These are phyloP conservation scores for Todiramphus saurophagus DNA, from an alignment of 2,113 vertebrate genomes.

Conservation along the genomic window DNA sequence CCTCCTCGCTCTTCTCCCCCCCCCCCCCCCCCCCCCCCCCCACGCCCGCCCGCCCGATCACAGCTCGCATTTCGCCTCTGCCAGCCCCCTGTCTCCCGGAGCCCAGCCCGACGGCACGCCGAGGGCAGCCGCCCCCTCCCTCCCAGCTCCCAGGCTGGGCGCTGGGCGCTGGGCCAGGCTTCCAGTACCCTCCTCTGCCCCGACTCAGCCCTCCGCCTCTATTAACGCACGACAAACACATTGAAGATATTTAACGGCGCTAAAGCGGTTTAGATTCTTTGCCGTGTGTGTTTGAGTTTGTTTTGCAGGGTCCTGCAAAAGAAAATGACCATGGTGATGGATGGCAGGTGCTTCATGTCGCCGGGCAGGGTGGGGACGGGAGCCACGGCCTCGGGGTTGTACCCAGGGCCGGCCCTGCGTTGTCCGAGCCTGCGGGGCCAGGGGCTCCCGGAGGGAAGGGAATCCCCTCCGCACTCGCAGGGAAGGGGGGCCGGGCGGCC, in stretches of 20 bases:
- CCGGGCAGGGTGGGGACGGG: no score
- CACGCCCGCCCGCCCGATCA: neutral
- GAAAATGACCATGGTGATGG: neutral
- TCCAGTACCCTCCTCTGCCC: neutral
- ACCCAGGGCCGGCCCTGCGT: neutral
- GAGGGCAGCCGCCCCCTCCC: neutral
- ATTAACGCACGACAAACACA: neutral
- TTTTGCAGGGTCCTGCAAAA: neutral
- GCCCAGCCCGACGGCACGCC: neutral
- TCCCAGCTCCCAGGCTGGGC: neutral
- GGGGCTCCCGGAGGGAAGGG: neutral
- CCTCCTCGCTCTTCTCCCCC: no score
- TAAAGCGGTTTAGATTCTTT: neutral
- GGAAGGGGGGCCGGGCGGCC: neutral
- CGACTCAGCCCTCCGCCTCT: neutral
- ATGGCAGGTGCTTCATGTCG: neutral
- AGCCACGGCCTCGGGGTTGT: neutral
- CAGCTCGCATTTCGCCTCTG: neutral
- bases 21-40: no score
- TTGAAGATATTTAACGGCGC: neutral
- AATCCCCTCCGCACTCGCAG: neutral
- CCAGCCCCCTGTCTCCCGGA: neutral
- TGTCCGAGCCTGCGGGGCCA: neutral
- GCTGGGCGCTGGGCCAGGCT: neutral
- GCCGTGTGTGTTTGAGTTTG: neutral